phyloP scores from a whole-genome alignment of 2,113 vertebrate species.

The Cinclus mexicanus region DNA sequence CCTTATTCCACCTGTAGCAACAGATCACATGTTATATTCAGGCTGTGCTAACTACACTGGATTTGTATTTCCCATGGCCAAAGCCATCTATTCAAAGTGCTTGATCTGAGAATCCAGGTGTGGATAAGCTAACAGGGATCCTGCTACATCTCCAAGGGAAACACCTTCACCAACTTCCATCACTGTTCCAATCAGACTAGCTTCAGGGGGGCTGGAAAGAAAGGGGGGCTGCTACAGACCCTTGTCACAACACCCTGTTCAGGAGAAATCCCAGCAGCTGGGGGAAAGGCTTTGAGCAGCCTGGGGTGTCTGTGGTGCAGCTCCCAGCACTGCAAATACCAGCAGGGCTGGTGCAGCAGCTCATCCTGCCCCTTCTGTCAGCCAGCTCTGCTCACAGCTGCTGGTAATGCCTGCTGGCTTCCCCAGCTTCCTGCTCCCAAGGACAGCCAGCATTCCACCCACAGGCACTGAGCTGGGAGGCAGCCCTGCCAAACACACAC shows the following conservation, averaged over 20 bases:
- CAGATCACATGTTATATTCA: background rate
- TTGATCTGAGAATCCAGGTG: background rate
- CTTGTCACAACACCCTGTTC: background rate
- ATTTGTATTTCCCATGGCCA: background rate
- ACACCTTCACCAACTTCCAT: background rate
- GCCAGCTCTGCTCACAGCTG: background rate
- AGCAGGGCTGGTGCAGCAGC: slow-evolving; percentile 3
- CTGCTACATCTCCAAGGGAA: background rate
- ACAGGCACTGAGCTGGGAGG: background rate
- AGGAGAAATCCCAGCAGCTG: background rate
- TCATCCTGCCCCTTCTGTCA: background rate
- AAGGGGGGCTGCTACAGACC: background rate
- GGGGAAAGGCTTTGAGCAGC: background rate
- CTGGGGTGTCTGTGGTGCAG: background rate
- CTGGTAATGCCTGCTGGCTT: background rate
- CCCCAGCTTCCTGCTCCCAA: background rate
- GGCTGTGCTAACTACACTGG: background rate
- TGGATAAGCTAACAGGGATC: background rate
- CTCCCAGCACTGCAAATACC: background rate
- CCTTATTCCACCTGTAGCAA: background rate
- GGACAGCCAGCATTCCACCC: background rate
- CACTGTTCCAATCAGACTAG: background rate
- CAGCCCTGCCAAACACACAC: background rate
- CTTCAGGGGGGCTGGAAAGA: background rate
- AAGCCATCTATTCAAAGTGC: background rate